A percentile compares a stretch with the other conserved stretches of the same genome.
These are phyloP conservation scores for Gymnothorax javanicus DNA, from an alignment of 2,797 vertebrate genomes.

Conservation along the genomic window DNA sequence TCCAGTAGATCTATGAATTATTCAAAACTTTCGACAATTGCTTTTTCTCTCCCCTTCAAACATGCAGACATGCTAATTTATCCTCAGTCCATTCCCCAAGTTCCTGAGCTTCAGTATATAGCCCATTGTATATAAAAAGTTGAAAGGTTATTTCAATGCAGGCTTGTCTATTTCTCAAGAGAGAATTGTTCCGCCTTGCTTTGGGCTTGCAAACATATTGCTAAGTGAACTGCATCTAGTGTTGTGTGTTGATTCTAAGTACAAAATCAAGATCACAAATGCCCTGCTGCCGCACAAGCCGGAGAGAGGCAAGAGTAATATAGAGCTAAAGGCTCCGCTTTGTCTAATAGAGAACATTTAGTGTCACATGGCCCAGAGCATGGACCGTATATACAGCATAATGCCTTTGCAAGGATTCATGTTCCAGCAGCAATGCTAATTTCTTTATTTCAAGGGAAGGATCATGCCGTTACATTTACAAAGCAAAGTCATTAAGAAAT, in stretches of 20 bases:
- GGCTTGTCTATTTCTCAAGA: background rate
- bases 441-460: background rate
- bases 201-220: background rate
- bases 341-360: background rate
- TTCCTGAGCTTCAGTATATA: background rate
- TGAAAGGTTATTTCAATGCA: background rate
- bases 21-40: constrained; percentile 1
- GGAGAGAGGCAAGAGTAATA: background rate
- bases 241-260: background rate
- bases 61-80: constrained; percentile 25
- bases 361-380: background rate
- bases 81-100: background rate
- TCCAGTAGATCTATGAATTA: constrained; percentile 22
- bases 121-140: background rate
- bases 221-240: background rate
- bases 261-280: background rate
- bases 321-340: background rate
- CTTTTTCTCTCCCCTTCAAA: constrained; percentile 11
- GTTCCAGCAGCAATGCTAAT: background rate
- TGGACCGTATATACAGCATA: background rate
- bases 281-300: background rate
- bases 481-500: background rate
- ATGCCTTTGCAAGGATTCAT: background rate
- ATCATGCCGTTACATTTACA: background rate
- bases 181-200: background rate